A percentile compares a stretch with the other conserved stretches of the same genome.
These are phyloP conservation scores for Gorsachius magnificus DNA, from an alignment of 2,797 vertebrate genomes.

Conservation along the genomic window DNA sequence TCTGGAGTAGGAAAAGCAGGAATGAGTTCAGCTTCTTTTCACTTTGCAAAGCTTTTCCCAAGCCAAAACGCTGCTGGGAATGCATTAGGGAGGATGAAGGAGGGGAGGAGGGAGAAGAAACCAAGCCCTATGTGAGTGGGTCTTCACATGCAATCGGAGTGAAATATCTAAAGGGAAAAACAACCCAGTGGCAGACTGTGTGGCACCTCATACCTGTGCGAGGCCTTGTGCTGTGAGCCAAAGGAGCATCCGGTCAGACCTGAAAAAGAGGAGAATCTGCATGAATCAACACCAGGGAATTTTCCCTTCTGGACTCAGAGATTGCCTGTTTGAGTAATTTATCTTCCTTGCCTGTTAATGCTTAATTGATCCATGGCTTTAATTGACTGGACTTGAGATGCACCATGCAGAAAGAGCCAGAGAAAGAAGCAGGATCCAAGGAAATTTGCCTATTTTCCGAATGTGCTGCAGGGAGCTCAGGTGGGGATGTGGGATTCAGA, in stretches of 20 bases:
- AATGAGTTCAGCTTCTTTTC: background rate
- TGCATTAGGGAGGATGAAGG: background rate
- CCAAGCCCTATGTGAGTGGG: rapidly evolving
- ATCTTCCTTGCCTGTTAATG: background rate
- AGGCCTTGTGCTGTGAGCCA: background rate
- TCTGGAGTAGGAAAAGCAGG: background rate
- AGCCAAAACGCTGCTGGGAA: background rate
- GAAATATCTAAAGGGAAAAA: background rate
- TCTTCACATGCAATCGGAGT: rapidly evolving
- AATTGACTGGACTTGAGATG: background rate
- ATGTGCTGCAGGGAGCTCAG: background rate
- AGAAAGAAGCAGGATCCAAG: background rate
- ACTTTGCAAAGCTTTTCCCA: background rate
- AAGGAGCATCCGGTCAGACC: background rate
- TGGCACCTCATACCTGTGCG: rapidly evolving
- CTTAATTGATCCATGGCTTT: background rate
- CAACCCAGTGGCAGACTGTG: background rate
- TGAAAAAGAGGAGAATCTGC: background rate
- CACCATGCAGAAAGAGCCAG: rapidly evolving
- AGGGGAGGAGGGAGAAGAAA: background rate
- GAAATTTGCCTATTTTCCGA: background rate
- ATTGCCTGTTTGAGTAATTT: background rate
- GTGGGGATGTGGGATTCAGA: background rate
- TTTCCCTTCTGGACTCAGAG: background rate
- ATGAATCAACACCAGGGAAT: background rate